Conservation (phyloP, 2,888 invertebrate species). For the Ellobium chinense region DNA sequence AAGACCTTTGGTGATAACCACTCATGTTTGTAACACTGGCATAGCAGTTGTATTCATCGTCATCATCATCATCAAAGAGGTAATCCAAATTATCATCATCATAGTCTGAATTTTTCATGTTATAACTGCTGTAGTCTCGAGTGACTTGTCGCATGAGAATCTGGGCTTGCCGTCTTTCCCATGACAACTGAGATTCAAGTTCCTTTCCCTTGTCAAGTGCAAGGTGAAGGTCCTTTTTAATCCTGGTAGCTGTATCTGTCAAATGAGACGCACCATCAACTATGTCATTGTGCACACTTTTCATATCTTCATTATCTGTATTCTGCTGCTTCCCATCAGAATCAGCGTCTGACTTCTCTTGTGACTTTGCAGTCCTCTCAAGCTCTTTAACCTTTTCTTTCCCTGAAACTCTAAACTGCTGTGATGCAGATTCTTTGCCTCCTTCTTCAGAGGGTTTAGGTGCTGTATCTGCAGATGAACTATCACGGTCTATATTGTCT, state of each 20-base stretch:
- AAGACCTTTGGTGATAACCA: not conserved
- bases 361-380: no score
- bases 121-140: constrained; percentile 61
- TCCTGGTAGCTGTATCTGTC: not conserved
- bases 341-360: no score
- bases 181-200: constrained; percentile 53
- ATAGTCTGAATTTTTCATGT: not conserved
- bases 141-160: constrained; percentile 54
- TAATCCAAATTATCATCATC: constrained; percentile 72
- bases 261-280: not conserved
- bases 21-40: not conserved
- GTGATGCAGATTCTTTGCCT: no score
- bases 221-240: constrained; percentile 55
- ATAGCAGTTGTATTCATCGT: constrained; percentile 47
- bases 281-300: no score
- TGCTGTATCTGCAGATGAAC: no score
- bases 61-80: constrained; percentile 66
- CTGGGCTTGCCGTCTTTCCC: constrained; percentile 53
- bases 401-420: no score
- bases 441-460: no score
- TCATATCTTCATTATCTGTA: no score
- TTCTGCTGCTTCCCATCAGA: no score
- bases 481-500: no score
- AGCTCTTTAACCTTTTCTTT: no score
- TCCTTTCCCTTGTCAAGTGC: constrained; percentile 56